Evolutionary conservation across 1,140 invertebrate species (phyloP).

Genomic region (Panagrolaimus sp.): DNA sequence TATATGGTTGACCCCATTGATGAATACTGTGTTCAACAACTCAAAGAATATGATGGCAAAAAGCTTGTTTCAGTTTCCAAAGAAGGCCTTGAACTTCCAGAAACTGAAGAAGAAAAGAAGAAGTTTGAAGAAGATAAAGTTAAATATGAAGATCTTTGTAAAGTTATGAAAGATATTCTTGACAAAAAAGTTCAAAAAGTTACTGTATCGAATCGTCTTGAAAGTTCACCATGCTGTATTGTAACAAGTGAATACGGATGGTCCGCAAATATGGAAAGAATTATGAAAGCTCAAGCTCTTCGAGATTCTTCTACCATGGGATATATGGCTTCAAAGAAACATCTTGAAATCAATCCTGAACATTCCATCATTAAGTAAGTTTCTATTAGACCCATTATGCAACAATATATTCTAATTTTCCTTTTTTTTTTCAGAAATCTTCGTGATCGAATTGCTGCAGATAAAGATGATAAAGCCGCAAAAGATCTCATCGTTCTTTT

Average conservation of each 20-base stretch:
- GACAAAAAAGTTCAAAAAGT: slow-evolving; percentile 94
- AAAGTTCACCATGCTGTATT: slow-evolving; percentile 94
- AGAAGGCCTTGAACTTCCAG: slow-evolving; percentile 89
- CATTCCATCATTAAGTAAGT: slow-evolving; percentile 77
- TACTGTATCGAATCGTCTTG: slow-evolving; percentile 81
- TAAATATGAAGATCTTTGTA: slow-evolving; percentile 87
- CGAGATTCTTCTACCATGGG: slow-evolving; percentile 83
- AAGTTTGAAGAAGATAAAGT: slow-evolving; percentile 88
- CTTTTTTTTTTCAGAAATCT: slow-evolving; percentile 62
- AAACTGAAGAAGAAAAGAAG: slow-evolving; percentile 92
- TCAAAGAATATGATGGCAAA: slow-evolving; percentile 94
- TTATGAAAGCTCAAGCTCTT: slow-evolving; percentile 79
- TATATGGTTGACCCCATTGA: slow-evolving; percentile 99
- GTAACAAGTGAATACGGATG: slow-evolving; percentile 98
- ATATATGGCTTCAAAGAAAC: slow-evolving; percentile 95
- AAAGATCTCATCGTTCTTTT: slow-evolving; percentile 84
- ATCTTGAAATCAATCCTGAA: slow-evolving; percentile 94
- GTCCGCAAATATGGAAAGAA: slow-evolving; percentile 99
- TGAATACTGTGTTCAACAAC: slow-evolving; percentile 94
- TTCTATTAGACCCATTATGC: too few relatives aligned
- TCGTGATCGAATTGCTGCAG: slow-evolving; percentile 79
- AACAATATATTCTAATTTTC: too few relatives aligned
- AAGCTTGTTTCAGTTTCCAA: slow-evolving; percentile 91
- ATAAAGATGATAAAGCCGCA: slow-evolving; percentile 94
- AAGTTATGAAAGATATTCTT: slow-evolving; percentile 94